A percentile compares a stretch with the other conserved stretches of the same genome.
Evolutionary conservation across 53 echinoderm and acorn worm species (phyloP).

Genomic region (Crossaster papposus): DNA sequence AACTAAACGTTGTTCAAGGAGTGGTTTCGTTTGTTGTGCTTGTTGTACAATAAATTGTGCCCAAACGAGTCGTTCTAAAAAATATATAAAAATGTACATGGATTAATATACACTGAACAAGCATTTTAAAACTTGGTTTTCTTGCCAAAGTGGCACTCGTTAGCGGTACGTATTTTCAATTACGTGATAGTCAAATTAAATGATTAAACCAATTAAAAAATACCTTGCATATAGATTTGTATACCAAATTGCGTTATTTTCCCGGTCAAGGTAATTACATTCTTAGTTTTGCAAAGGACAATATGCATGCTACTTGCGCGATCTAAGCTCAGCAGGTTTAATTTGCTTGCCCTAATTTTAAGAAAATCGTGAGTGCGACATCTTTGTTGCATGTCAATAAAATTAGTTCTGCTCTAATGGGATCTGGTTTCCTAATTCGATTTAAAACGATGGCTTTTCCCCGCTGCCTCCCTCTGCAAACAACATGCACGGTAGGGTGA

Average conservation of each 20-base stretch:
- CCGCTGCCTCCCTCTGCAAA: slow-evolving; percentile 48
- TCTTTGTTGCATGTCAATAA: slow-evolving; percentile 59
- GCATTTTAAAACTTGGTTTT: not conserved
- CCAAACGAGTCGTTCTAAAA: not conserved
- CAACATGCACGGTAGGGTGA: slow-evolving; percentile 18
- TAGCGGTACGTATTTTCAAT: too few species aligned
- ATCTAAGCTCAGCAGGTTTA: not conserved
- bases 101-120: too few species aligned
- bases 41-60: not conserved
- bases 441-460: slow-evolving; percentile 54
- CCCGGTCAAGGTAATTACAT: not conserved
- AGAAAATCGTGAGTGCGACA: slow-evolving; percentile 62
- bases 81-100: not conserved
- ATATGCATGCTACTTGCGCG: not conserved
- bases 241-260: not conserved
- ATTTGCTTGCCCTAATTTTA: slow-evolving; percentile 59
- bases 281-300: not conserved
- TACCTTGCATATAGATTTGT: not conserved
- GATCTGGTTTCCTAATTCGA: slow-evolving; percentile 58
- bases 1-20: not conserved
- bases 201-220: not conserved
- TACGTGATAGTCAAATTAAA: not conserved
- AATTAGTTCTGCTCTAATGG: slow-evolving; percentile 59
- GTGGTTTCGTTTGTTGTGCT: not conserved
- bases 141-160: not conserved